Conservation (phyloP, 2,797 vertebrate species). For the Bothrops alternatus region DNA sequence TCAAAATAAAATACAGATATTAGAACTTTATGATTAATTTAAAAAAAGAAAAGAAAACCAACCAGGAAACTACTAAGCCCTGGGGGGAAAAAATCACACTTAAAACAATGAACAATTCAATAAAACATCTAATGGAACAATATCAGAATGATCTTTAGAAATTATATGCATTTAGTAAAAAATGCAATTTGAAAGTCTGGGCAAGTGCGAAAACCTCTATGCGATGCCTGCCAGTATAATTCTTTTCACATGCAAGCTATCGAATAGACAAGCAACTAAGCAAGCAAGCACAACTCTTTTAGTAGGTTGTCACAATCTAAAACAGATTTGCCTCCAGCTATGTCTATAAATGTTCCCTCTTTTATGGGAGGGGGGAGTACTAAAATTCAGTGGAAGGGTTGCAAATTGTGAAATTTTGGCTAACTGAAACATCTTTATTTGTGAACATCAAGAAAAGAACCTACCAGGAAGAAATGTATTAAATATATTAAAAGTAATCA, state of each 20-base stretch:
- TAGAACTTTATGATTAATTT: not conserved
- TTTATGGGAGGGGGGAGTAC: not conserved
- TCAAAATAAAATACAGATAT: not conserved
- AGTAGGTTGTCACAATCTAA: not conserved
- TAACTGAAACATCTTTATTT: not conserved
- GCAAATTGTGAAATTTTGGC: not conserved
- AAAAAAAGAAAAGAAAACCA: not conserved
- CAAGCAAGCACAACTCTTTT: not conserved
- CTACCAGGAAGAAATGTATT: not conserved
- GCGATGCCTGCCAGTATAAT: not conserved
- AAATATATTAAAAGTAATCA: not conserved
- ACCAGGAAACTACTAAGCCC: not conserved
- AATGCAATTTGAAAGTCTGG: not conserved
- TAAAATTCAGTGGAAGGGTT: not conserved
- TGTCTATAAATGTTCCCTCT: not conserved
- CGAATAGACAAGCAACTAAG: not conserved
- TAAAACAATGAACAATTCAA: not conserved
- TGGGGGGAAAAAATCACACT: too few relatives aligned
- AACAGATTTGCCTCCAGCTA: not conserved
- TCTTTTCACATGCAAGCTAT: not conserved
- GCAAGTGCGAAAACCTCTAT: not conserved
- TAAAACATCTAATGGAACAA: not conserved
- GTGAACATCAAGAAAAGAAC: not conserved
- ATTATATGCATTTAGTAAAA: not conserved
- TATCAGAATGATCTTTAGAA: not conserved